Percentiles rank a stretch among this genome's conserved stretches.
Conservation (phyloP, 1,140 invertebrate genomes). For the Gryon sp. region DNA sequence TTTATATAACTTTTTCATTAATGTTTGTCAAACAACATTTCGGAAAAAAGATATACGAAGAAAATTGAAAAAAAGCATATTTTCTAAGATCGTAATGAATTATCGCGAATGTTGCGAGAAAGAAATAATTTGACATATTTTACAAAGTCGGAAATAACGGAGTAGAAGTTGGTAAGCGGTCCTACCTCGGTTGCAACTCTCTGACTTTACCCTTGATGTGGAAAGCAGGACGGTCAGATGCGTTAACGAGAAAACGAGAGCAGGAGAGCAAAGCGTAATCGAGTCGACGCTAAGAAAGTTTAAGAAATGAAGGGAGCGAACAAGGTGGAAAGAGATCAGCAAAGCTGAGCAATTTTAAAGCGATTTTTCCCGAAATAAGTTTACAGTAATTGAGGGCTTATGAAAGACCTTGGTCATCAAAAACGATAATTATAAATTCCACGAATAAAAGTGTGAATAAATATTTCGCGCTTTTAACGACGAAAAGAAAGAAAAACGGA, state of each 20-base stretch:
- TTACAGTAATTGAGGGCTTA: conserved; percentile 72
- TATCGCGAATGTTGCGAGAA: conserved; percentile 68
- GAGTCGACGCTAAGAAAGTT: conserved; percentile 58
- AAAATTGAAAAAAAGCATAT: too few relatives aligned
- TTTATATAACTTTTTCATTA: too few relatives aligned
- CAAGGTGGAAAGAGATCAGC: conserved; percentile 50
- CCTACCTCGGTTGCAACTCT: conserved; percentile 40
- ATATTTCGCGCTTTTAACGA: too few relatives aligned
- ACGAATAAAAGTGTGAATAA: too few relatives aligned
- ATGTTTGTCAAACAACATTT: too few relatives aligned
- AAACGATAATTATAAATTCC: conserved; percentile 24
- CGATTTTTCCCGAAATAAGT: conserved; percentile 72
- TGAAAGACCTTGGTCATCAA: conserved; percentile 43
- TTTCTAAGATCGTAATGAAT: too few relatives aligned
- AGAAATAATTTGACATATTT: conserved; percentile 77
- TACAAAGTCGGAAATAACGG: conserved; percentile 75
- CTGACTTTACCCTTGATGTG: conserved; percentile 25
- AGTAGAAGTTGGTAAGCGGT: conserved; percentile 72
- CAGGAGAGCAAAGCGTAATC: conserved; percentile 36
- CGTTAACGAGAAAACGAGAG: conserved; percentile 10
- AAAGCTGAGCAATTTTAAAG: conserved; percentile 72
- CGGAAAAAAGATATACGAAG: too few relatives aligned
- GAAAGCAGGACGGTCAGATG: conserved; percentile 21
- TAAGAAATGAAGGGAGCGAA: conserved; percentile 49
- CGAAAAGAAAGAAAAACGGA: too few relatives aligned